Base-by-base conservation (phyloP, 2,113 vertebrate genomes). In the Ammospiza caudacuta region DNA sequence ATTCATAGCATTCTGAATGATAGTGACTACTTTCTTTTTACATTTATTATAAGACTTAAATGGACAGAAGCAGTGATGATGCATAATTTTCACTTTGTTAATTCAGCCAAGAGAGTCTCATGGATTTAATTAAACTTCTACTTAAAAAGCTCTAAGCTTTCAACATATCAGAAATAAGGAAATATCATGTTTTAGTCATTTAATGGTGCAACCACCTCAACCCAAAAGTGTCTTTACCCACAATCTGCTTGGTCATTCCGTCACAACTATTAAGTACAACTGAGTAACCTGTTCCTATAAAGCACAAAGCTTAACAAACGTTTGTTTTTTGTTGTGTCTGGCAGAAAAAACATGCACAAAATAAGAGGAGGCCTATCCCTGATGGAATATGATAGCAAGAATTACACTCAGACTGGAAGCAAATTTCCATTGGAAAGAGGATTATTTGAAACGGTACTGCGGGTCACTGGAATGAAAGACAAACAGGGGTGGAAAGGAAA, bases 301-400 rank as follows among this genome's bases (percentile, higher is more conserved):
- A 72, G 9, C n/a, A 54, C 1, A 72, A 17, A 7, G 4, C 3
- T 64, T 55, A 44, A 28, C 0, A 0, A 43, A 33, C 2, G 5
- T 3, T 7, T 33, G 2, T 15, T 39, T 75, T 74, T 66, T 35
- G 35, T 35, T 35, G 35, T 35, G 35, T 35, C 35, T 35, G 35
- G 35, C 35, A 35, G 35, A 35, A 35, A 35, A 35, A 35, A 35
- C 35, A 35, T 35, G 15, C 0, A 2, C 12, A 46, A 69, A 74
- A 46, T 9, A 55, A 43, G 0, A 5, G 19, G 4, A 77, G 41
- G 4, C 9, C 51, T 15, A 24, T 7, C 20, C 5, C 27, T 69
- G 31, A 80, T 2, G 17, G 58, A 51, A 31, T 25, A 52, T 0
- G 21, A 23, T 4, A 54, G 37, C 25, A 17, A 35, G 66, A 59